A percentile compares a stretch with the other conserved stretches of the same genome.
Evolutionary conservation across 2,797 vertebrate genomes (phyloP).

Genomic region (Crocidura indochinensis): DNA sequence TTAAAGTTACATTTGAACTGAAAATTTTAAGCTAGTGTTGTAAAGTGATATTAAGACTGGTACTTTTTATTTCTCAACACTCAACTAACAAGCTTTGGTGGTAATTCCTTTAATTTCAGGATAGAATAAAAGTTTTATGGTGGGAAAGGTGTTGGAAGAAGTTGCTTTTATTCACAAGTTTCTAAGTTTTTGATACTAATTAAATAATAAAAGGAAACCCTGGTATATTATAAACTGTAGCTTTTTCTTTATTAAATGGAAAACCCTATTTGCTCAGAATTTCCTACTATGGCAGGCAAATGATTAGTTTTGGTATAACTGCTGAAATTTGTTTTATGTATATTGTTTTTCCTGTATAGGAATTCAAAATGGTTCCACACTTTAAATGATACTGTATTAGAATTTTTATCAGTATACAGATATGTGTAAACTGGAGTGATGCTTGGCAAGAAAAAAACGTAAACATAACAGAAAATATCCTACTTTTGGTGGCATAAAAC

Average conservation of each 20-base stretch:
- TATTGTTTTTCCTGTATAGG: not conserved
- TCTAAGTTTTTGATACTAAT: not conserved
- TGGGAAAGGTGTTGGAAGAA: slow-evolving; percentile 42
- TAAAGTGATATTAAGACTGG: not conserved
- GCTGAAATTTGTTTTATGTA: slow-evolving; percentile 15
- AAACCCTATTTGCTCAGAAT: not conserved
- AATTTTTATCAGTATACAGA: slow-evolving; percentile 28
- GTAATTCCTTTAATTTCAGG: slow-evolving; percentile 31
- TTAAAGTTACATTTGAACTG: slow-evolving; percentile 49
- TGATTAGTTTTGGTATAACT: slow-evolving; percentile 37
- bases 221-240: slow-evolving; percentile 50
- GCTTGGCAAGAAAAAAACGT: slow-evolving; percentile 48
- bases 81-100: not conserved
- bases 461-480: not conserved
- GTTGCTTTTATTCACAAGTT: not conserved
- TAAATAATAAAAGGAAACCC: slow-evolving; percentile 33
- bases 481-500: slow-evolving; percentile 51
- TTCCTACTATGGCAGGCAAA: not conserved
- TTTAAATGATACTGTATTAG: slow-evolving; percentile 40
- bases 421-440: slow-evolving; percentile 12
- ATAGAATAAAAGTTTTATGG: slow-evolving; percentile 41
- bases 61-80: slow-evolving; percentile 31
- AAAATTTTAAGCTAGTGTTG: slow-evolving; percentile 10
- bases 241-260: slow-evolving; percentile 60
- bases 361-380: not conserved